These are phyloP conservation scores for Lucinisca nassula DNA, from an alignment of 2,888 invertebrate genomes.

Conservation along the genomic window DNA sequence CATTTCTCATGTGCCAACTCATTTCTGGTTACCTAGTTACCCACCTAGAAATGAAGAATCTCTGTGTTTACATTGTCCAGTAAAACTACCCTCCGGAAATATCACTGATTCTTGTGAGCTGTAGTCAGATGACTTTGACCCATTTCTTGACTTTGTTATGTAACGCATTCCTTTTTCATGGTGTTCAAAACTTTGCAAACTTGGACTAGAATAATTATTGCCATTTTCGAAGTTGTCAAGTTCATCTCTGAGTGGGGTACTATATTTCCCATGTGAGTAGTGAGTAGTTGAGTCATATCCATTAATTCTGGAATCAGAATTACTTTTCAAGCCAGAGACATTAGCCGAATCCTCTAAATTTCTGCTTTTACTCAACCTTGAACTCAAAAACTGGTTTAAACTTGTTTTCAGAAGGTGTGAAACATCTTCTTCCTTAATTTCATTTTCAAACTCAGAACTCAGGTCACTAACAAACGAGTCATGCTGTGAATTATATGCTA, in stretches of 20 bases:
- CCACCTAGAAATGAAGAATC: slow-evolving; percentile 86
- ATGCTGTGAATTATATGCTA: background rate
- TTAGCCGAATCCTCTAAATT: slow-evolving; percentile 53
- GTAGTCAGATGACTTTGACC: slow-evolving; percentile 66
- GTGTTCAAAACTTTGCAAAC: slow-evolving; percentile 63
- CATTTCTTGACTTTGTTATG: slow-evolving; percentile 57
- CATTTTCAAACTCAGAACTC: slow-evolving; percentile 12
- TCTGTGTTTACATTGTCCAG: slow-evolving; percentile 86
- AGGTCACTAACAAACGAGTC: background rate
- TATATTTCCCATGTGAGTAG: background rate
- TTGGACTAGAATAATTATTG: slow-evolving; percentile 33
- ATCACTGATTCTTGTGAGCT: slow-evolving; percentile 62
- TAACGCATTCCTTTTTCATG: slow-evolving; percentile 66
- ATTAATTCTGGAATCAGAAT: background rate
- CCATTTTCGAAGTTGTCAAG: background rate
- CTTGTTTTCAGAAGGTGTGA: slow-evolving; percentile 56
- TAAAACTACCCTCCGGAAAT: slow-evolving; percentile 87
- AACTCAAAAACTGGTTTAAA: slow-evolving; percentile 67
- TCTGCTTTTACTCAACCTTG: slow-evolving; percentile 54
- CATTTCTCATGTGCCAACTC: too few species aligned
- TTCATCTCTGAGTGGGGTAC: background rate
- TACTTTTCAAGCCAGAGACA: background rate
- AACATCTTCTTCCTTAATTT: slow-evolving; percentile 47
- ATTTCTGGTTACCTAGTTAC: too few species aligned
- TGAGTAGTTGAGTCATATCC: background rate